These are phyloP conservation scores for Coracopsis vasa DNA, from an alignment of 2,113 vertebrate genomes.

Conservation along the genomic window DNA sequence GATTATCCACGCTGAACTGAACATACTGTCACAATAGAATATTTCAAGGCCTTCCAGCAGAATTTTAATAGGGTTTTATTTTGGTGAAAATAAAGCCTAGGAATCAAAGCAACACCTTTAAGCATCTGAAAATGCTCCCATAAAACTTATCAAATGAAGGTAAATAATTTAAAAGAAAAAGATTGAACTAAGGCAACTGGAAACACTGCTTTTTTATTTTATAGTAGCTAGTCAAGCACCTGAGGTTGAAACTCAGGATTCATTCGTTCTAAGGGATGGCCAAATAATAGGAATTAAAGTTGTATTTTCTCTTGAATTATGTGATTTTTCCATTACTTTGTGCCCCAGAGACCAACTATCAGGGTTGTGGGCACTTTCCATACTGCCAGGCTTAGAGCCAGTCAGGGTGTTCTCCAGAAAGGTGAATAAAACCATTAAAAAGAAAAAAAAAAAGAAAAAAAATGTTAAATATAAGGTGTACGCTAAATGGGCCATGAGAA, in stretches of 20 bases:
- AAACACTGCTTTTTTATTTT: not conserved
- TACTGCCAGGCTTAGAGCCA: not conserved
- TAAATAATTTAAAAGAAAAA: not conserved
- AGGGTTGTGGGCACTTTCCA: not conserved
- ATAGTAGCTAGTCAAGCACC: not conserved
- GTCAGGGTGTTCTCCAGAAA: not conserved
- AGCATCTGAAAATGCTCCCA: not conserved
- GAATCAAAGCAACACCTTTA: not conserved
- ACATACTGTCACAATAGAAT: not conserved
- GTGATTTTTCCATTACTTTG: not conserved
- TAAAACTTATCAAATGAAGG: not conserved
- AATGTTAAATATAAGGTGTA: accelerated
- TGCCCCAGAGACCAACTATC: not conserved
- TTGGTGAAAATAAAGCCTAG: not conserved
- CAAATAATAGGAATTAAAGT: not conserved
- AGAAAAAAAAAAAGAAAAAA: too few relatives aligned
- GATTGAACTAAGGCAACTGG: not conserved
- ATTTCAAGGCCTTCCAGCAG: not conserved
- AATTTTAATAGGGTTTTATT: not conserved
- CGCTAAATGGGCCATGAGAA: not conserved
- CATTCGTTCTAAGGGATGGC: not conserved
- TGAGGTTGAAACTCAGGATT: not conserved
- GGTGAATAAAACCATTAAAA: not conserved
- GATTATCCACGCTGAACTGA: not conserved
- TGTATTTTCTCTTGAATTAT: not conserved